phyloP scores from a whole-genome alignment of 2,113 vertebrate species.

The Neotoma lepida region DNA sequence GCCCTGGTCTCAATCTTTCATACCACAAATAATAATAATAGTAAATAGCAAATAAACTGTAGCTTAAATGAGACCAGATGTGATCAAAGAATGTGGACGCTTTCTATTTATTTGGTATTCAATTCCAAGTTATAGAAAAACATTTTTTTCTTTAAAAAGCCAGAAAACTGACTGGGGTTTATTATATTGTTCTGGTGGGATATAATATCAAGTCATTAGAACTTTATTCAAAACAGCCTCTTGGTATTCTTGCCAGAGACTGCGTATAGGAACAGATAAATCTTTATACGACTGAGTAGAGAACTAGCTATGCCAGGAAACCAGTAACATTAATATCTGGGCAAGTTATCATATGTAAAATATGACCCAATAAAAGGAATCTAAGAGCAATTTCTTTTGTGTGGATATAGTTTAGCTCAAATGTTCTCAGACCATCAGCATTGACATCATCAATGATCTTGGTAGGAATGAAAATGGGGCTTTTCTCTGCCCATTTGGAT shows the following conservation, averaged over 20 bases:
- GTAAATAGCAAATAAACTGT: background rate
- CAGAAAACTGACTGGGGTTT: background rate
- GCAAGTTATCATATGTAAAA: background rate
- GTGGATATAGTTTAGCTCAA: background rate
- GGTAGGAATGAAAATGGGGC: background rate
- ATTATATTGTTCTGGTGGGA: constrained; percentile 30
- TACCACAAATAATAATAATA: background rate
- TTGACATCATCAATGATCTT: background rate
- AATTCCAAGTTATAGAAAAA: constrained; percentile 10
- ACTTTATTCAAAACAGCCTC: constrained; percentile 36
- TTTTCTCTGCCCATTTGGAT: background rate
- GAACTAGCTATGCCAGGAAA: background rate
- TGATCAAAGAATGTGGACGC: background rate
- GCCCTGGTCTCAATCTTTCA: background rate
- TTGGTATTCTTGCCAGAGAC: background rate
- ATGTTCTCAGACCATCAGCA: background rate
- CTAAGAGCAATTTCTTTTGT: constrained; percentile 14
- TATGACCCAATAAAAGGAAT: background rate
- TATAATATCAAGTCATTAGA: background rate
- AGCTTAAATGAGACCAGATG: background rate
- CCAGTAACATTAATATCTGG: constrained; percentile 12
- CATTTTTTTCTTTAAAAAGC: background rate
- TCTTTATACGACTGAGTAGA: background rate
- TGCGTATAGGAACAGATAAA: constrained; percentile 17
- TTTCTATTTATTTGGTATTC: constrained; percentile 23